A percentile compares a stretch with the other conserved stretches of the same genome.
These are phyloP conservation scores for Cyclophora punctaria DNA, from an alignment of 2,888 invertebrate species.

Conservation along the genomic window DNA sequence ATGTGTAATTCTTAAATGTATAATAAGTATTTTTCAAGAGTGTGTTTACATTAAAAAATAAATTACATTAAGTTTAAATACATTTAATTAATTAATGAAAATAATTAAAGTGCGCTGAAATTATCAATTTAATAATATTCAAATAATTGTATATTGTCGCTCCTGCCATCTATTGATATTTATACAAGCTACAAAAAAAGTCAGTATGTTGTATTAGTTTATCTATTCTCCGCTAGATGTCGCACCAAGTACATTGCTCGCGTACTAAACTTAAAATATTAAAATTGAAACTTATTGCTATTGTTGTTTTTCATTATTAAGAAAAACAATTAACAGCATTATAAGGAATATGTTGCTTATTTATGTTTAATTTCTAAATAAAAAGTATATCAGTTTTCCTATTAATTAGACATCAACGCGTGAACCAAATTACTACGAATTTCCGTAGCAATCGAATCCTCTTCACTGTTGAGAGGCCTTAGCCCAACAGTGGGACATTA, in stretches of 20 bases:
- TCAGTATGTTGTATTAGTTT: background rate
- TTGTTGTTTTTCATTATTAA: background rate
- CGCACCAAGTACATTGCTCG: conserved; percentile 1
- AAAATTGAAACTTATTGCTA: too few relatives aligned
- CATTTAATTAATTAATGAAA: too few relatives aligned
- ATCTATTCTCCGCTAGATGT: conserved; percentile 12
- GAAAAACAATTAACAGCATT: too few relatives aligned
- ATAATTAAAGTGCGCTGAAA: background rate
- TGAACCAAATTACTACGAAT: background rate
- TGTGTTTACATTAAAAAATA: too few relatives aligned
- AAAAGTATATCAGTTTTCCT: too few relatives aligned
- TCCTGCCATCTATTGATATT: conserved; percentile 12
- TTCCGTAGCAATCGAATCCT: background rate
- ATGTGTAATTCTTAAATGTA: background rate
- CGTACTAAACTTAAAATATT: too few relatives aligned
- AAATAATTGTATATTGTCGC: background rate
- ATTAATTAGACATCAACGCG: too few relatives aligned
- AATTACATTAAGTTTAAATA: too few relatives aligned
- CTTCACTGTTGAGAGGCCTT: too few relatives aligned
- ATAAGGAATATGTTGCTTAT: too few relatives aligned
- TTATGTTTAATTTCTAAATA: too few relatives aligned
- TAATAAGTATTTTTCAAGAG: background rate
- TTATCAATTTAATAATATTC: background rate
- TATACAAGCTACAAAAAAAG: background rate
- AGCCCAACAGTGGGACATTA: too few relatives aligned